A percentile compares a stretch with the other conserved stretches of the same genome.
Conservation (phyloP, 2,888 invertebrate species). For the Hedya salicella region DNA sequence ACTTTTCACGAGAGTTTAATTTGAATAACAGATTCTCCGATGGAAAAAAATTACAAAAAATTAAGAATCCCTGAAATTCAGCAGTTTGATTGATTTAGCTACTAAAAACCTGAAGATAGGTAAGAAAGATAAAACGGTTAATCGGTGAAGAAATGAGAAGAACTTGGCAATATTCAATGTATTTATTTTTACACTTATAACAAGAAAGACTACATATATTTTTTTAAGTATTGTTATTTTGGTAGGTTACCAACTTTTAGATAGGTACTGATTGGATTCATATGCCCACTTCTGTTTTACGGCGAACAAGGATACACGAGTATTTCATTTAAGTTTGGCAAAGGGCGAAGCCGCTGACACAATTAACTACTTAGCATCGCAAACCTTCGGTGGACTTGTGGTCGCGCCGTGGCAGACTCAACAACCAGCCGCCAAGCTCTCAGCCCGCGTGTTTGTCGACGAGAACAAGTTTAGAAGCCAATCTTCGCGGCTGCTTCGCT, state of each 20-base stretch:
- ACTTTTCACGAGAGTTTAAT: not conserved
- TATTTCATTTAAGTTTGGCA: conserved; percentile 61
- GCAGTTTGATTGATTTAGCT: conserved; percentile 31
- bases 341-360: conserved; percentile 53
- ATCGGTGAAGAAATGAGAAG: conserved; percentile 6
- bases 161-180: not conserved
- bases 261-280: no score
- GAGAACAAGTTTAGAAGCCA: conserved; percentile 63
- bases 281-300: no score
- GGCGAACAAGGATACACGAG: conserved; percentile 47
- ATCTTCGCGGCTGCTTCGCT: conserved; percentile 60
- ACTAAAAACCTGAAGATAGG: not conserved
- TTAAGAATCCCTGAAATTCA: not conserved
- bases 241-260: no score
- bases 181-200: not conserved
- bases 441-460: conserved; percentile 32
- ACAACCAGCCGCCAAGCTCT: conserved; percentile 47
- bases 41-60: conserved; percentile 7
- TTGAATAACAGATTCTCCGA: not conserved
- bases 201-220: no score
- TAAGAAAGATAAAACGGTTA: not conserved
- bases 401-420: conserved; percentile 20
- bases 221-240: no score
- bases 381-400: conserved; percentile 47
- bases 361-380: conserved; percentile 63